These are phyloP conservation scores for Leucopsar rothschildi DNA, from an alignment of 2,113 vertebrate species.

Conservation along the genomic window DNA sequence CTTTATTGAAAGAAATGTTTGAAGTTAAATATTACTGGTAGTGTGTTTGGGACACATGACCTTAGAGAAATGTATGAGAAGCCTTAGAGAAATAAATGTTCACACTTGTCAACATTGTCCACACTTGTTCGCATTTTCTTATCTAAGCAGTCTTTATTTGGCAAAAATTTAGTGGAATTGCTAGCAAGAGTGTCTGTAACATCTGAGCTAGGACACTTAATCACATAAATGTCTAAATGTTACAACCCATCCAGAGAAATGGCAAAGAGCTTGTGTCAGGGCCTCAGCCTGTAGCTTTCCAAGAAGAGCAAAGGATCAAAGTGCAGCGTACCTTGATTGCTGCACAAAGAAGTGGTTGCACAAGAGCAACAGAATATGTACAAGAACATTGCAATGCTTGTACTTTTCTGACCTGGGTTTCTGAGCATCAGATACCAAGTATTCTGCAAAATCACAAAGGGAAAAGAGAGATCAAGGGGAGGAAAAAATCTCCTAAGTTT, in stretches of 20 bases:
- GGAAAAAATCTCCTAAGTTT: rapidly evolving
- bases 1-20: neutral
- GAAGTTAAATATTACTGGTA: neutral
- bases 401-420: neutral
- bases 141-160: neutral
- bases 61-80: neutral
- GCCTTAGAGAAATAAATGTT: neutral
- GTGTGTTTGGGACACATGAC: neutral
- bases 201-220: neutral
- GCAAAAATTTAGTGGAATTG: neutral
- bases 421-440: neutral
- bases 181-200: neutral
- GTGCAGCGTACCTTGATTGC: neutral
- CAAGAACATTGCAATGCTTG: neutral
- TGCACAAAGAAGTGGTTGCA: neutral
- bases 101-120: rapidly evolving
- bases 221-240: neutral
- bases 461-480: neutral
- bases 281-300: neutral
- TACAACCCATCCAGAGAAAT: neutral
- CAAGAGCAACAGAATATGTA: neutral
- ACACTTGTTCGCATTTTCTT: neutral
- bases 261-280: neutral
- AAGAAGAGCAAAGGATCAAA: neutral
- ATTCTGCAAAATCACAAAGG: neutral